These are phyloP conservation scores for Graphium colonna DNA, from an alignment of 2,888 invertebrate genomes.

Conservation along the genomic window DNA sequence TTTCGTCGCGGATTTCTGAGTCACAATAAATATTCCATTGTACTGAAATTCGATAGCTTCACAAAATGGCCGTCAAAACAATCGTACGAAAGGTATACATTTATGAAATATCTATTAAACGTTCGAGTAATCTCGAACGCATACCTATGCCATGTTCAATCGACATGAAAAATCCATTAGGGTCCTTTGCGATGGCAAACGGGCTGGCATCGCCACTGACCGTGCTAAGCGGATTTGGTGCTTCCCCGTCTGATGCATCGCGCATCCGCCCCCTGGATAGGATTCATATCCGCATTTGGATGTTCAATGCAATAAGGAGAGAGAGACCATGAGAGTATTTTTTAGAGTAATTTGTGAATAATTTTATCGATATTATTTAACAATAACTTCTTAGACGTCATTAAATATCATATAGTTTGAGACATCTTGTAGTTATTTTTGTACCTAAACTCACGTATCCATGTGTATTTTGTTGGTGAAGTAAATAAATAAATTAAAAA, in stretches of 20 bases:
- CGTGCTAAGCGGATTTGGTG: slow-evolving; percentile 76
- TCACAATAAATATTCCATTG: slow-evolving; percentile 7
- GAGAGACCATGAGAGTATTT: too few relatives aligned
- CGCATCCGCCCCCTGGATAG: background rate
- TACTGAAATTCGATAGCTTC: background rate
- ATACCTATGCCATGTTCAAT: slow-evolving; percentile 61
- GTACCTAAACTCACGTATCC: too few relatives aligned
- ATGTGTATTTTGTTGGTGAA: too few relatives aligned
- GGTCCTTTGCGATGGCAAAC: slow-evolving; percentile 53
- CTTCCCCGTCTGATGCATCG: slow-evolving; percentile 37
- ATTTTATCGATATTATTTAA: background rate
- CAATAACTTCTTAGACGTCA: too few relatives aligned
- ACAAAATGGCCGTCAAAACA: slow-evolving; percentile 8
- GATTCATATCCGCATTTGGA: slow-evolving; percentile 7
- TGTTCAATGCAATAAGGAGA: slow-evolving; percentile 1
- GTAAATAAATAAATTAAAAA: too few relatives aligned
- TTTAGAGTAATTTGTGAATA: background rate
- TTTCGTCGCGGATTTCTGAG: background rate
- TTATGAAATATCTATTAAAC: slow-evolving; percentile 34
- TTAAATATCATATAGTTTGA: too few relatives aligned
- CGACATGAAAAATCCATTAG: slow-evolving; percentile 76
- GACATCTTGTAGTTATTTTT: too few relatives aligned
- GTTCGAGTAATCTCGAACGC: slow-evolving; percentile 51
- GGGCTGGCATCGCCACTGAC: slow-evolving; percentile 65
- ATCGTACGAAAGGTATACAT: slow-evolving; percentile 9